Conservation (phyloP, 2,797 vertebrate species). For the Amphiprion clarkii region DNA sequence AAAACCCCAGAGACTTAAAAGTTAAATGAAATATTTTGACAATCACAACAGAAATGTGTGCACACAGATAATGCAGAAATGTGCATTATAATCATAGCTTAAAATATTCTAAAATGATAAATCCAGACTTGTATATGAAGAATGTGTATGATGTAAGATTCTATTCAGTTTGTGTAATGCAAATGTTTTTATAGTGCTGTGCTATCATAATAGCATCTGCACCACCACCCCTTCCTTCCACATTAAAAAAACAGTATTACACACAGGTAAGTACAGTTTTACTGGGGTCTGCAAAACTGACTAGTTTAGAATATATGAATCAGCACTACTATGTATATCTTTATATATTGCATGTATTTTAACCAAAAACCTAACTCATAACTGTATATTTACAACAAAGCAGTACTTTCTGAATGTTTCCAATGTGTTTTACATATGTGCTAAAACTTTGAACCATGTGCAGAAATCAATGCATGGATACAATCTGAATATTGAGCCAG, state of each 20-base stretch:
- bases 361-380: too few relatives aligned
- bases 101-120: background rate
- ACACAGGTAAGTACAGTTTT: slow-evolving; percentile 58
- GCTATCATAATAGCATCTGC: slow-evolving; percentile 72
- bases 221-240: slow-evolving; percentile 62
- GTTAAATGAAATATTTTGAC: background rate
- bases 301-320: slow-evolving; percentile 1
- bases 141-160: slow-evolving; percentile 47
- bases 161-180: slow-evolving; percentile 45
- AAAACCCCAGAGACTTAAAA: background rate
- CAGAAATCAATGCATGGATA: slow-evolving; percentile 1
- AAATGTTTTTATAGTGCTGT: slow-evolving; percentile 69
- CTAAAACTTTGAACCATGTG: background rate
- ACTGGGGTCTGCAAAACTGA: slow-evolving; percentile 31
- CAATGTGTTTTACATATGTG: background rate
- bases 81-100: slow-evolving; percentile 1
- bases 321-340: background rate
- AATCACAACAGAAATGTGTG: slow-evolving; percentile 2
- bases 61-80: background rate
- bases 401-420: background rate
- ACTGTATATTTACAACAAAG: background rate
- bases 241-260: slow-evolving; percentile 37
- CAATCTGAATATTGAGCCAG: background rate
- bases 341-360: background rate
- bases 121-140: slow-evolving; percentile 2